Evolutionary conservation across 2,113 vertebrate genomes (phyloP).

Genomic region (Blennius ocellaris): DNA sequence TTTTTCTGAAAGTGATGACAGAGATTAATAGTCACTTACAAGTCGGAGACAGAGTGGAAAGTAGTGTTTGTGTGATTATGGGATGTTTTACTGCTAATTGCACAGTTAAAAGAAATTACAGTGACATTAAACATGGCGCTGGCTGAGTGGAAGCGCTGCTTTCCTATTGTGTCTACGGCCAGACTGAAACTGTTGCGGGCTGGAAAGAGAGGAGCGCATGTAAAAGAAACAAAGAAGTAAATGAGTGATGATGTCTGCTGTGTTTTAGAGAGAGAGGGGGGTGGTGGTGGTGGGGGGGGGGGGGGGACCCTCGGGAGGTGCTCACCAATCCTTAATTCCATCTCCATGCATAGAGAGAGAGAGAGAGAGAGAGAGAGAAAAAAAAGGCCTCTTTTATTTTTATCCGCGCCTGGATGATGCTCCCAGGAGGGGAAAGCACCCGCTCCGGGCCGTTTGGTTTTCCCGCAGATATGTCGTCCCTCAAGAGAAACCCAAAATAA

Average conservation of each 20-base stretch:
- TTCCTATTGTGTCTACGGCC: conserved; percentile 54
- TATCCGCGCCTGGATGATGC: conserved; percentile 65
- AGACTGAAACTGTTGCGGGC: conserved; percentile 42
- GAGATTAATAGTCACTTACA: conserved; percentile 35
- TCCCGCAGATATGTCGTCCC: conserved; percentile 79
- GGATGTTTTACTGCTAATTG: conserved; percentile 45
- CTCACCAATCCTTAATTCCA: conserved; percentile 66
- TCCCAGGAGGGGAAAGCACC: conserved; percentile 81
- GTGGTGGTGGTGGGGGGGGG: neutral
- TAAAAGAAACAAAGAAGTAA: conserved; percentile 51
- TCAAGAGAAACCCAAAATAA: conserved; percentile 83
- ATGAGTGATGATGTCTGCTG: conserved; percentile 52
- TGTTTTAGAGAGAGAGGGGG: conserved; percentile 16
- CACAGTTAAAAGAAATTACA: conserved; percentile 38
- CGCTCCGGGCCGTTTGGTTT: conserved; percentile 75
- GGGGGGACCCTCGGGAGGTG: conserved; percentile 61
- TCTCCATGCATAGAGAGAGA: conserved; percentile 33
- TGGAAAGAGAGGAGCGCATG: conserved; percentile 19
- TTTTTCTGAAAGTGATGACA: conserved; percentile 41
- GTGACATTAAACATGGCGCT: conserved; percentile 39
- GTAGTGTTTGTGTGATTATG: conserved; percentile 29
- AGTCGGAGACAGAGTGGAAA: neutral
- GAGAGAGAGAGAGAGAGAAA: no score
- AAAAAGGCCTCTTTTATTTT: conserved; percentile 80
- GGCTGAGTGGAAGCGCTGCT: conserved; percentile 21